phyloP scores from a whole-genome alignment of 2,888 invertebrate species.

The Temnothorax unifasciatus region DNA sequence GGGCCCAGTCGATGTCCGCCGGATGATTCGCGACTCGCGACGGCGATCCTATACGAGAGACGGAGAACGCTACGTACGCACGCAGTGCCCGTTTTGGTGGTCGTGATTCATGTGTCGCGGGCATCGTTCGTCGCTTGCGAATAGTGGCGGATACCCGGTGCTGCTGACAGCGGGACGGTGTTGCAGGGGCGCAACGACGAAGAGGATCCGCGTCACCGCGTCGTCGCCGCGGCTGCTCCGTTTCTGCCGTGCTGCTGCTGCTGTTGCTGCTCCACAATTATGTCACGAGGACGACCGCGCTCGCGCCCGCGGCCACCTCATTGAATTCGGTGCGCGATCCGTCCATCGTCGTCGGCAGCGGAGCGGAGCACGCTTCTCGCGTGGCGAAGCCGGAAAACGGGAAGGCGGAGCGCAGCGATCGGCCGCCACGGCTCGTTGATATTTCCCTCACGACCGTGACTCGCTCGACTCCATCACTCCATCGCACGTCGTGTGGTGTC shows the following conservation, averaged over 20 bases:
- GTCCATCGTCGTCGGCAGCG: too few relatives aligned
- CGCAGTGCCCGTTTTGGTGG: neutral
- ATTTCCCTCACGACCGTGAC: neutral
- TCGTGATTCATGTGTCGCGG: constrained; percentile 27
- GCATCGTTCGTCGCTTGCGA: constrained; percentile 22
- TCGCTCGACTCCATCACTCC: constrained; percentile 1
- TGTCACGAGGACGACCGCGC: constrained; percentile 34
- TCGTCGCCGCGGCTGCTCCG: neutral
- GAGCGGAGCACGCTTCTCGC: too few relatives aligned
- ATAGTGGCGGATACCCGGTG: constrained; percentile 23
- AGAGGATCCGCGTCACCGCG: neutral
- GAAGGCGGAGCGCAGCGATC: neutral
- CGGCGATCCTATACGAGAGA: neutral
- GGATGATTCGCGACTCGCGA: neutral
- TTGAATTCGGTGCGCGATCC: neutral
- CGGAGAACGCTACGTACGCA: neutral
- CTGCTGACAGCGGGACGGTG: neutral
- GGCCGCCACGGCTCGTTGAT: constrained; percentile 17
- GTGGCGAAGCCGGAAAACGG: neutral
- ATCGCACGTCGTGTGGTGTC: neutral
- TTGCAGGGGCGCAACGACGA: constrained; percentile 24
- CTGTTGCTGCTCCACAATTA: constrained; percentile 3
- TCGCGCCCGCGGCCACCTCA: neutral
- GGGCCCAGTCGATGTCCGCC: constrained; percentile 1
- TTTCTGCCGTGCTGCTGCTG: neutral